phyloP scores from a whole-genome alignment of 1,140 invertebrate genomes.

The Cotesia typhae region DNA sequence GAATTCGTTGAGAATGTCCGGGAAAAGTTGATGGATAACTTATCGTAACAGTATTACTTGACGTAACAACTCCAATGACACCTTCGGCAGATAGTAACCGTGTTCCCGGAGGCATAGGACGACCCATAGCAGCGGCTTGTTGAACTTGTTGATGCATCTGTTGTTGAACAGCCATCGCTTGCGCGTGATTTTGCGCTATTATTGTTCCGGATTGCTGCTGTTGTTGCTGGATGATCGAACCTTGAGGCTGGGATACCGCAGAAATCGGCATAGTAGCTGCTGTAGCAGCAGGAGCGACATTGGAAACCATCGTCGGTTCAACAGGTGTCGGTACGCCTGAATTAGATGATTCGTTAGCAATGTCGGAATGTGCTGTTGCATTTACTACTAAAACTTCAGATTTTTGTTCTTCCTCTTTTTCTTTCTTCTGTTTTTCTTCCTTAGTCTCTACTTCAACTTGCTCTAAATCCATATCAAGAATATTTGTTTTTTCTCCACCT shows the following conservation, averaged over 20 bases:
- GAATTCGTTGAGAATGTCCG: constrained; percentile 58
- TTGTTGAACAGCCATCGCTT: constrained; percentile 59
- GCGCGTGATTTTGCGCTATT: constrained; percentile 52
- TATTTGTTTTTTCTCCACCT: constrained; percentile 77
- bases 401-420: constrained; percentile 59
- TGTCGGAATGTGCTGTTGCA: constrained; percentile 42
- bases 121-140: constrained; percentile 70
- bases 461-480: constrained; percentile 81
- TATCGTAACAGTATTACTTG: constrained; percentile 72
- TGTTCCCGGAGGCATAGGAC: constrained; percentile 70
- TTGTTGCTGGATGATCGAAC: constrained; percentile 38
- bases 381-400: constrained; percentile 45
- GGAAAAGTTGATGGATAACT: constrained; percentile 68
- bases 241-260: constrained; percentile 44
- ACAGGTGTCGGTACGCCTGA: constrained; percentile 41
- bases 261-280: constrained; percentile 45
- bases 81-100: constrained; percentile 71
- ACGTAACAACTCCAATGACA: constrained; percentile 72
- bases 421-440: constrained; percentile 68
- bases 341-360: constrained; percentile 40
- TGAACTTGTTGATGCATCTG: constrained; percentile 71
- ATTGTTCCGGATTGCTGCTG: constrained; percentile 39
- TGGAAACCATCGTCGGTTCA: constrained; percentile 39
- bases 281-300: constrained; percentile 32
- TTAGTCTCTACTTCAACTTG: constrained; percentile 71